phyloP scores from a whole-genome alignment of 2,797 vertebrate genomes.

The Darevskia nairensis region DNA sequence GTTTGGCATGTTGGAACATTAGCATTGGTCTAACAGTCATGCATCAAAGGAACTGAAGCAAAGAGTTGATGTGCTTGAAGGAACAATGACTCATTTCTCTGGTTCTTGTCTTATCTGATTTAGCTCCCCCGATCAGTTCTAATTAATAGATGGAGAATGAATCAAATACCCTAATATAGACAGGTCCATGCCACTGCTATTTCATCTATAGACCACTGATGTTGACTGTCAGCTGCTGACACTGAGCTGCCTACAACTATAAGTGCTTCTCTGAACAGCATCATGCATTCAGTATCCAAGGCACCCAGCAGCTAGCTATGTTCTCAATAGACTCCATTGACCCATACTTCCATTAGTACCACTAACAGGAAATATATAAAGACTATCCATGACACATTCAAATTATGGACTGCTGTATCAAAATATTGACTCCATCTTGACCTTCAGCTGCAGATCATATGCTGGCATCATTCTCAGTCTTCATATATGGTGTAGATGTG shows the following conservation, averaged over 20 bases:
- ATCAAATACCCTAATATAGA: neutral
- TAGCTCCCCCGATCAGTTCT: constrained; percentile 17
- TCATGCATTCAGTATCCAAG: neutral
- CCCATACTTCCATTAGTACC: constrained; percentile 6
- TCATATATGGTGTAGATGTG: neutral
- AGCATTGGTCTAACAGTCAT: neutral
- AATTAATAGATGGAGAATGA: constrained; percentile 32
- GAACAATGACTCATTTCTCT: constrained; percentile 4
- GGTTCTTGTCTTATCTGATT: neutral
- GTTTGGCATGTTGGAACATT: constrained; percentile 17
- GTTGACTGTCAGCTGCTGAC: constrained; percentile 8
- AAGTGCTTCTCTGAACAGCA: neutral
- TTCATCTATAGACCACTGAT: neutral
- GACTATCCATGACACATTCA: constrained; percentile 9
- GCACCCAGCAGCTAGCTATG: neutral
- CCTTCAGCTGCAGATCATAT: neutral
- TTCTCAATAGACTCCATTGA: constrained; percentile 25
- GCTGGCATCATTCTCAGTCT: constrained; percentile 10
- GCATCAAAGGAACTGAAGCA: constrained; percentile 12
- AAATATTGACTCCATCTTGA: neutral
- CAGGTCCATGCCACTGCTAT: neutral
- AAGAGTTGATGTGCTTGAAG: neutral
- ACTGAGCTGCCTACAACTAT: neutral
- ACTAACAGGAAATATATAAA: neutral
- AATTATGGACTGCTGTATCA: neutral